These are phyloP conservation scores for Botia almorhae DNA, from an alignment of 2,797 vertebrate species.

Conservation along the genomic window DNA sequence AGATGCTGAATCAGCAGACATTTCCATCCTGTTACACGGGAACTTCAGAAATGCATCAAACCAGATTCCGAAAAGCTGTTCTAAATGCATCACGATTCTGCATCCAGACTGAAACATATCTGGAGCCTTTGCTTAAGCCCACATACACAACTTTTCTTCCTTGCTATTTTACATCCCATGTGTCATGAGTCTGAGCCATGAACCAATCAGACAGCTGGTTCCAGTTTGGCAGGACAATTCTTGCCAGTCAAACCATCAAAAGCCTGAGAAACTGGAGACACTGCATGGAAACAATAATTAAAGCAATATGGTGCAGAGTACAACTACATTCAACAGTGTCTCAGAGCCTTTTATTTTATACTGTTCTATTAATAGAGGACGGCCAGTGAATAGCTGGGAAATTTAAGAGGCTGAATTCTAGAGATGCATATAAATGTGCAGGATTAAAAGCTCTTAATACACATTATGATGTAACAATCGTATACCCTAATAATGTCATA, in stretches of 20 bases:
- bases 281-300: slow-evolving; percentile 62
- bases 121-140: slow-evolving; percentile 16
- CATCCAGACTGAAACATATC: slow-evolving; percentile 55
- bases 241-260: slow-evolving; percentile 57
- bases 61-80: slow-evolving; percentile 62
- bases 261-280: slow-evolving; percentile 51
- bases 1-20: slow-evolving; percentile 56
- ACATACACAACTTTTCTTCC: neutral
- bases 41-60: slow-evolving; percentile 46
- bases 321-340: slow-evolving; percentile 47
- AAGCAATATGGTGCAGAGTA: slow-evolving; percentile 60
- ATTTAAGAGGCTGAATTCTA: slow-evolving; percentile 9
- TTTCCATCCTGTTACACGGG: slow-evolving; percentile 15
- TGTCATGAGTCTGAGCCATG: slow-evolving; percentile 44
- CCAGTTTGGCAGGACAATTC: slow-evolving; percentile 60
- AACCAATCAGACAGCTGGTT: slow-evolving; percentile 61
- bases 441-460: neutral
- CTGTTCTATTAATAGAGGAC: neutral
- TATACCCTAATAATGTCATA: neutral
- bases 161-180: slow-evolving; percentile 7
- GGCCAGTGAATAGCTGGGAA: neutral
- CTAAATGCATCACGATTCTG: slow-evolving; percentile 68
- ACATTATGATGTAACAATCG: neutral
- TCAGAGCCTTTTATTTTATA: slow-evolving; percentile 18
- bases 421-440: neutral